Evolutionary conservation across 2,797 vertebrate genomes (phyloP).

Genomic region (Mormyrus hasselquistii): DNA sequence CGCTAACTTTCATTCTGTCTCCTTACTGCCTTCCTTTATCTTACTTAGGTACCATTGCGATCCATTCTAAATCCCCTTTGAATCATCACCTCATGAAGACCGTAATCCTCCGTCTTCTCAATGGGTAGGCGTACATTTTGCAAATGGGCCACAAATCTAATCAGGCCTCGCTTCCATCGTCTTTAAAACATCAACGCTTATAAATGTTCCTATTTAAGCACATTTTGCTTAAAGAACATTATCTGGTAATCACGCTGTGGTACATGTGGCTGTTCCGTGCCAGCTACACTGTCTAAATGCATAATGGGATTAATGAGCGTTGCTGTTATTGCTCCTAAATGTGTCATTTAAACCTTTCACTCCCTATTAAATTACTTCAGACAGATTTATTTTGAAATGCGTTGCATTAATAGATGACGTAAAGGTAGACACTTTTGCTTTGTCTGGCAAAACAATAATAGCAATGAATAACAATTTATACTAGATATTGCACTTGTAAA

Average conservation of each 20-base stretch:
- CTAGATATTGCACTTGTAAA: conserved; percentile 76
- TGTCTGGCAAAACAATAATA: neutral
- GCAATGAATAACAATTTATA: conserved; percentile 67
- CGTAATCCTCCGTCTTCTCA: neutral
- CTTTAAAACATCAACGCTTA: neutral
- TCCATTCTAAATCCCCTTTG: neutral
- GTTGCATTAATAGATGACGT: neutral
- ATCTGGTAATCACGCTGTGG: neutral
- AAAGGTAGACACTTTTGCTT: neutral
- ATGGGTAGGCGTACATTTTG: neutral
- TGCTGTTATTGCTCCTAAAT: neutral
- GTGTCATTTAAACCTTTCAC: neutral
- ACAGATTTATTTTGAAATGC: conserved; percentile 9
- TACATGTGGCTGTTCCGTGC: too few relatives aligned
- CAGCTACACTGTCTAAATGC: neutral
- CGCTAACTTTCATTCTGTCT: neutral
- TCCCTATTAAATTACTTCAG: conserved; percentile 2
- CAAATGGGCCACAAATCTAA: neutral
- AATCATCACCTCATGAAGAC: neutral
- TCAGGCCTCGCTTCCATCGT: neutral
- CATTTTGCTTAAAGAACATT: neutral
- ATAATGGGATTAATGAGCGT: neutral
- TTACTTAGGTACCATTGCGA: neutral
- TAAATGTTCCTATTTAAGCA: neutral
- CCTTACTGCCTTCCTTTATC: neutral